Evolutionary conservation across 2,113 vertebrate species (phyloP), one percentile per base, ranked within the genome.

Genomic region (Phalacrocorax carbo): DNA sequence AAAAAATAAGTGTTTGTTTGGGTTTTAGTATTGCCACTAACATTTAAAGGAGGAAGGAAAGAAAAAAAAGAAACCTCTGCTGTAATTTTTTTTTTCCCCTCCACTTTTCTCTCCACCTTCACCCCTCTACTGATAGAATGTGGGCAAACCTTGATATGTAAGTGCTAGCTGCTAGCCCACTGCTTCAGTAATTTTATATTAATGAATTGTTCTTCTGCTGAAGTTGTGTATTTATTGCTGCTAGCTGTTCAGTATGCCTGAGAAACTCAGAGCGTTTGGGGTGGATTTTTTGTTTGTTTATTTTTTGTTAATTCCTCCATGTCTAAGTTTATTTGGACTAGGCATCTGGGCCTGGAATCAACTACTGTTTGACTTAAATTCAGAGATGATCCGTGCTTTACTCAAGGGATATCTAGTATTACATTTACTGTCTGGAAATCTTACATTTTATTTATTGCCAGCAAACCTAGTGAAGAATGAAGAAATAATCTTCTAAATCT

Each of bases 341-440:
- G 27, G 44, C 60, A 62, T 93, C 55, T 87, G 58, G 76, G 42
- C 90, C 84, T 94, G 70, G 49, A 93, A 83, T 88, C 10, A 4
- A 75, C 96, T 94, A 64, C 94, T 90, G 88, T 84, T 97, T 95
- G 82, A 93, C 76, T 96, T 92, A 72, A 91, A 90, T 94, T 92
- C 82, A 88, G 86, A 92, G 88, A 92, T 86, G 68, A 88, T 94
- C 89, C 46, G 25, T 85, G 44, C 58, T 88, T 94, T 86, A 69
- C 48, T 84, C 46, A 77, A 73, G 58, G 78, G 58, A 51, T 94
- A 58, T 79, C 66, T 88, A 77, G 42, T 65, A 40, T 66, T 97
- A 88, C 86, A 54, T 93, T 80, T 94, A 90, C 68, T 73, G 64
- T 94, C 64, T 90, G 58, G 65, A 94, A 96, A 88, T 49, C 30